Conservation (phyloP, 2,113 vertebrate species). For the Carassius gibelio region DNA sequence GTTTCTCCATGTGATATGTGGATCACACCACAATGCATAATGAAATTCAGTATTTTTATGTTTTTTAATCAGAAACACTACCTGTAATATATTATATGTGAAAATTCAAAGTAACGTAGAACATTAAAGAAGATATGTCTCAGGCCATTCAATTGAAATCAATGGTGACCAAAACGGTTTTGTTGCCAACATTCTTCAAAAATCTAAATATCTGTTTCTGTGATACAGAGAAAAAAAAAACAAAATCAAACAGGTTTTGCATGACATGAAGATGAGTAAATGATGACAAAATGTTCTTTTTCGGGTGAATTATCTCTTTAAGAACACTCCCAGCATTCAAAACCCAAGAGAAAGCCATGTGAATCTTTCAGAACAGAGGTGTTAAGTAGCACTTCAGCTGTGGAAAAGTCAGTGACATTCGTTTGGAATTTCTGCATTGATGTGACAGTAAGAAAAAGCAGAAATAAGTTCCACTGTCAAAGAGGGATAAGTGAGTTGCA, state of each 20-base stretch:
- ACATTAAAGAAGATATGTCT: too few species aligned
- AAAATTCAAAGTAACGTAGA: too few species aligned
- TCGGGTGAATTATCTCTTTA: not conserved
- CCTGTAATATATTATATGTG: not conserved
- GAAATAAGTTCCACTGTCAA: not conserved
- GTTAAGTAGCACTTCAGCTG: not conserved
- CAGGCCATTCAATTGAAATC: too few species aligned
- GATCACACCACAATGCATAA: not conserved
- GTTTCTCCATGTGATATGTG: not conserved
- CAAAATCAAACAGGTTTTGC: not conserved
- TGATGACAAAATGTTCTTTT: not conserved
- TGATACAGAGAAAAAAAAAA: not conserved
- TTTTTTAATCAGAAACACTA: not conserved
- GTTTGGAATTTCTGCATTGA: not conserved
- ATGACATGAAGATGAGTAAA: not conserved
- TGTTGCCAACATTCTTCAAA: not conserved
- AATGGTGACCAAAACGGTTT: not conserved
- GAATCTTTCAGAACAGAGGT: not conserved
- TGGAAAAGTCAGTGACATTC: not conserved
- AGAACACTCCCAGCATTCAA: not conserved
- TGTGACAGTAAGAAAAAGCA: not conserved
- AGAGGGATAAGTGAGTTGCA: not conserved
- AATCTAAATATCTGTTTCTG: not conserved
- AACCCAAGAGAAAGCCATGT: not conserved
- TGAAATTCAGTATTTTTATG: not conserved